A percentile compares a stretch with the other conserved stretches of the same genome.
phyloP scores from a whole-genome alignment of 2,113 vertebrate genomes.

The Casuarius casuarius region DNA sequence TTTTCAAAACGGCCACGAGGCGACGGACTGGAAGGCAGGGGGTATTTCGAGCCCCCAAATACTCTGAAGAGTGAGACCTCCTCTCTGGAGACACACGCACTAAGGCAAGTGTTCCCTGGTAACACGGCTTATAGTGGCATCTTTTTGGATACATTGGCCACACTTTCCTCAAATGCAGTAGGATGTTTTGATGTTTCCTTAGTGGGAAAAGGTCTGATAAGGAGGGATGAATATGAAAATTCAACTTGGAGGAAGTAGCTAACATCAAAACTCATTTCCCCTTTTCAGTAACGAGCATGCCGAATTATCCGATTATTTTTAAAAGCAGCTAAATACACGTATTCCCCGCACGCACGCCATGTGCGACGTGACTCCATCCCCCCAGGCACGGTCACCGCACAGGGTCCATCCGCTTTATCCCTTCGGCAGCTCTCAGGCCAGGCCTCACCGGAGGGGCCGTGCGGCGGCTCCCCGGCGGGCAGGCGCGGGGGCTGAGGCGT shows the following conservation, averaged over 20 bases:
- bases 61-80: background rate
- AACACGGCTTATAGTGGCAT: background rate
- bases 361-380: background rate
- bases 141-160: background rate
- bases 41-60: too few relatives aligned
- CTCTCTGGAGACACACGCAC: background rate
- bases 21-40: background rate
- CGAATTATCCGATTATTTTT: background rate
- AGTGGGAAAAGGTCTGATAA: too few relatives aligned
- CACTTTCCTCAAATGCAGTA: background rate
- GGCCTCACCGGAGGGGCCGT: background rate
- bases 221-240: background rate
- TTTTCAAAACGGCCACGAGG: background rate
- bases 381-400: background rate
- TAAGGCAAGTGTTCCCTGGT: background rate
- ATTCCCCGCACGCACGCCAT: background rate
- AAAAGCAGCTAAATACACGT: fast-evolving
- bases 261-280: background rate
- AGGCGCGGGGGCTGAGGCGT: too few relatives aligned
- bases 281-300: background rate
- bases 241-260: background rate
- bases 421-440: background rate
- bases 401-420: background rate
- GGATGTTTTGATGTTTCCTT: too few relatives aligned
- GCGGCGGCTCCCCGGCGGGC: too few relatives aligned